phyloP scores from a whole-genome alignment of 1,140 invertebrate species.

The Drosophila novamexicana region DNA sequence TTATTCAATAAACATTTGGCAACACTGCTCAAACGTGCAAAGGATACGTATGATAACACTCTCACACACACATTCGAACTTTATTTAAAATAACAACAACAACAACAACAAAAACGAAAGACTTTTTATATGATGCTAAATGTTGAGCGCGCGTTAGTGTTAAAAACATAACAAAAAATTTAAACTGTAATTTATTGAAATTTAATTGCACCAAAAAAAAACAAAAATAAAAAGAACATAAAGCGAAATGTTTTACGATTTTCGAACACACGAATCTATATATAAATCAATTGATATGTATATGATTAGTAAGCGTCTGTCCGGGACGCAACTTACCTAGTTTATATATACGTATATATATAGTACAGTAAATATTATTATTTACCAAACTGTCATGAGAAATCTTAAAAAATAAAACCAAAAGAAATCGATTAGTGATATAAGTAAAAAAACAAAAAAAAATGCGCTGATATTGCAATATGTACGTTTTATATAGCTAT shows the following conservation, averaged over 20 bases:
- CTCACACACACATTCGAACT: slow-evolving; percentile 60
- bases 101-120: slow-evolving; percentile 62
- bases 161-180: slow-evolving; percentile 42
- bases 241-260: slow-evolving; percentile 68
- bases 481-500: slow-evolving; percentile 62
- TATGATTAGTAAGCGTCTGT: slow-evolving; percentile 67
- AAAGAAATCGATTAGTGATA: slow-evolving; percentile 65
- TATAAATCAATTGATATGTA: slow-evolving; percentile 44
- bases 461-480: slow-evolving; percentile 71
- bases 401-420: slow-evolving; percentile 52
- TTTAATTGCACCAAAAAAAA: slow-evolving; percentile 76
- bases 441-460: slow-evolving; percentile 35
- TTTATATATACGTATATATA: slow-evolving; percentile 32
- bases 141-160: slow-evolving; percentile 64
- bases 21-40: slow-evolving; percentile 34
- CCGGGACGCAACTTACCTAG: slow-evolving; percentile 61
- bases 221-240: slow-evolving; percentile 21
- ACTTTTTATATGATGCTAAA: slow-evolving; percentile 81
- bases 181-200: slow-evolving; percentile 78
- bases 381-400: slow-evolving; percentile 55
- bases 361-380: slow-evolving; percentile 46
- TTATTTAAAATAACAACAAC: slow-evolving; percentile 54
- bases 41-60: slow-evolving; percentile 46
- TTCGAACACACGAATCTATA: slow-evolving; percentile 56
- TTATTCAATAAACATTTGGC: too few relatives aligned